Conservation (phyloP, 2,888 invertebrate genomes). For the Lucinisca nassula region DNA sequence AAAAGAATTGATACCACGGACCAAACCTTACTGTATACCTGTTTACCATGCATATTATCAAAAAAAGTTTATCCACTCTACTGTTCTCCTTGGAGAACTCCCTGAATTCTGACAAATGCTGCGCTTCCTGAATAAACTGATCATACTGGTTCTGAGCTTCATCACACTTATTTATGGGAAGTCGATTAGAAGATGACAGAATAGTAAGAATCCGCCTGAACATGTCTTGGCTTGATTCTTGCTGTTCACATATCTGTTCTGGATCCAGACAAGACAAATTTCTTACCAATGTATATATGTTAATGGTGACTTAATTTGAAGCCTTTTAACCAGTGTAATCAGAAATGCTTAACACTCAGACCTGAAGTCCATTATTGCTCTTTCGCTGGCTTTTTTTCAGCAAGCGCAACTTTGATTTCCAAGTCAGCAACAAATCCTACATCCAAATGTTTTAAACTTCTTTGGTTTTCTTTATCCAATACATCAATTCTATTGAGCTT, state of each 20-base stretch:
- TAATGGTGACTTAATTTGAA: conserved; percentile 32
- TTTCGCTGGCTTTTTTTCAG: conserved; percentile 15
- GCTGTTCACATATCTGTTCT: background rate
- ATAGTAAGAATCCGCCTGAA: conserved; percentile 24
- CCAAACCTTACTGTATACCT: conserved; percentile 22
- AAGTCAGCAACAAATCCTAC: conserved; percentile 34
- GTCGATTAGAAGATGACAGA: background rate
- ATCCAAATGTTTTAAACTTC: conserved; percentile 23
- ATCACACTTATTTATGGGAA: conserved; percentile 29
- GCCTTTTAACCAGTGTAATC: conserved; percentile 1
- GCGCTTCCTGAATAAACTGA: background rate
- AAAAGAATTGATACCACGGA: conserved; percentile 8
- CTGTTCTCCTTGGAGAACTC: background rate
- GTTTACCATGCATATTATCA: background rate
- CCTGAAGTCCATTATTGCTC: conserved; percentile 21
- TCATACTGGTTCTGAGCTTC: conserved; percentile 1
- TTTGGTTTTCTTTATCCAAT: conserved; percentile 16
- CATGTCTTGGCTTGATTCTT: conserved; percentile 10
- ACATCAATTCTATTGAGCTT: conserved; percentile 24
- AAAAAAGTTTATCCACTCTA: conserved; percentile 38
- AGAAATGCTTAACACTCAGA: conserved; percentile 17
- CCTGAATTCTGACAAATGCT: background rate
- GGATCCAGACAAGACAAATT: conserved; percentile 13
- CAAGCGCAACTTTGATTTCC: conserved; percentile 6
- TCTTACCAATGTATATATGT: conserved; percentile 34